Evolutionary conservation across 2,888 invertebrate genomes (phyloP).

Genomic region (Uloborus plumipes): DNA sequence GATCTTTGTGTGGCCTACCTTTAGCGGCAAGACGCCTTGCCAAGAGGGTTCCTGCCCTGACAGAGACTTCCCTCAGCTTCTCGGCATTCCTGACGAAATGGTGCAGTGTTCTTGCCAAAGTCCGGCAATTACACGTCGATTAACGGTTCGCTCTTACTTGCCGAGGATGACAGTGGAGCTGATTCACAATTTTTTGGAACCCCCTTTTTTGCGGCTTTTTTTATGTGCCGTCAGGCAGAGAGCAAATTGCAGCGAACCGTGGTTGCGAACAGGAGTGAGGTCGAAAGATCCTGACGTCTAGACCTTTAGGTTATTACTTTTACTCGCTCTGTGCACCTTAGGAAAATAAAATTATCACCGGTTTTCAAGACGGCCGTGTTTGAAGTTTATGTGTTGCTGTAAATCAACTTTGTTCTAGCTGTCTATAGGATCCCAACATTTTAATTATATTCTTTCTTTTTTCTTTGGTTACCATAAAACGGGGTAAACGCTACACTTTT

Average conservation of each 20-base stretch:
- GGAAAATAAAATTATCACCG: too few species aligned
- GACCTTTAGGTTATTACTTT: conserved; percentile 30
- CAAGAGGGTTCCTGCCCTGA: conserved; percentile 20
- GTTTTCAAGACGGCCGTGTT: too few species aligned
- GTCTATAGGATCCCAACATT: too few species aligned
- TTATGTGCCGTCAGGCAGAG: conserved; percentile 24
- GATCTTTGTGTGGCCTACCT: conserved; percentile 45
- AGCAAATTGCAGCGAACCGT: conserved; percentile 46
- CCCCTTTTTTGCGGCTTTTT: conserved; percentile 13
- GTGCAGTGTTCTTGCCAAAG: conserved; percentile 29
- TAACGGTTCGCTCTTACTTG: conserved; percentile 51
- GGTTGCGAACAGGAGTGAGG: conserved; percentile 33
- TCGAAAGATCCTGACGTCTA: conserved; percentile 19
- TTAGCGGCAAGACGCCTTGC: conserved; percentile 52
- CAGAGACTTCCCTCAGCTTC: conserved; percentile 22
- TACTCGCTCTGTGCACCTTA: conserved; percentile 13
- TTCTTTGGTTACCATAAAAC: too few species aligned
- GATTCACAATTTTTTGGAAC: conserved; percentile 17
- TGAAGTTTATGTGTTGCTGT: too few species aligned
- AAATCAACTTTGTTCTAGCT: too few species aligned
- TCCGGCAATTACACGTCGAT: conserved; percentile 62
- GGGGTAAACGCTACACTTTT: too few species aligned
- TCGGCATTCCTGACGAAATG: conserved; percentile 32
- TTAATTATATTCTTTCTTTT: too few species aligned
- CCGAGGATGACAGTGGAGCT: conserved; percentile 24